Evolutionary conservation across 92 coral and sea anemone species (phyloP), one percentile per base, ranked within the genome.

Genomic region (Porites rus): DNA sequence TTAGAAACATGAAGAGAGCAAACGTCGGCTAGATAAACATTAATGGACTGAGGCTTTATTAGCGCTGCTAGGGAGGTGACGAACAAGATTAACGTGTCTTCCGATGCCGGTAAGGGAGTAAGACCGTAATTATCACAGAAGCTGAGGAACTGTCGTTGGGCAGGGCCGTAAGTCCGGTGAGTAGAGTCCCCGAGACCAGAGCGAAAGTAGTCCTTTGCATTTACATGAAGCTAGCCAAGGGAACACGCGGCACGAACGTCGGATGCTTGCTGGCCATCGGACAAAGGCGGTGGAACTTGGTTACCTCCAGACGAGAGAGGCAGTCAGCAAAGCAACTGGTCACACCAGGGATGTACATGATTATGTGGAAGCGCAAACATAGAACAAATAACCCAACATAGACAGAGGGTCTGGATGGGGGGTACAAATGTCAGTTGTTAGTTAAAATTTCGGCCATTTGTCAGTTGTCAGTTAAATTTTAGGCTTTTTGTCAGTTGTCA

Each of bases 111-210:
- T 20, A 74, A 53, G 78, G 78, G 78, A 9, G 17, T 21, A 0
- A 52, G 61, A 2, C 65, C 19, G 78, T 52, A 74, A 19, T 43
- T 20, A 20, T 74, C 65, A 72, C 78, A 74, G n/a, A 54, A 52
- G 78, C 64, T 74, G 18, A 52, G 78, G 8, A 74, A 52, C 78
- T 53, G 78, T 10, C 78, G 51, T 74, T 74, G 78, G 18, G 78
- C 78, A 1, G 78, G 20, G 50, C 43, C 3, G 81, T 60, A 54
- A 7, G 60, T 54, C 60, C 11, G 60, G 1, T 54, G 11, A 54
- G 60, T 54, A 8, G 60, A 54, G 60, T 54, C 60, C 1, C 16
- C 60, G 1, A 54, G 13, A 54, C 16, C 16, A 54, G 12, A 54
- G 60, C 11, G 60, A 54, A 54, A 54, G 60, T 54, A 54, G 14